A percentile compares a stretch with the other conserved stretches of the same genome.
These are phyloP conservation scores for Isaurus tuberculatus DNA, from an alignment of 92 coral and sea anemone species.

Conservation along the genomic window DNA sequence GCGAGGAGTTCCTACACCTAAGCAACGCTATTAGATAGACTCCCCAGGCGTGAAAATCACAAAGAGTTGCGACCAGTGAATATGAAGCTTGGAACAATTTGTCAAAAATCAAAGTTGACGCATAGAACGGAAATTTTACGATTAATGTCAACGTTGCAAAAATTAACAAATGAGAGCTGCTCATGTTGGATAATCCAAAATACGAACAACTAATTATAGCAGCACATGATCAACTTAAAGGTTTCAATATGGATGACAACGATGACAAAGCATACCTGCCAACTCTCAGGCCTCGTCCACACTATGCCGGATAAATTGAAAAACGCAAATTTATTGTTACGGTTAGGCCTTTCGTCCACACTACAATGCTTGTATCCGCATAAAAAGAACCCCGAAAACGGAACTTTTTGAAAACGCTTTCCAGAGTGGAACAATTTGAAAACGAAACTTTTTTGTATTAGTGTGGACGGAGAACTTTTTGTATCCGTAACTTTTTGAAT, in stretches of 20 bases:
- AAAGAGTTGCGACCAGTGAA: slow-evolving; percentile 46
- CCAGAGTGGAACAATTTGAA: too few species aligned
- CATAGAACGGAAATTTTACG: slow-evolving; percentile 8
- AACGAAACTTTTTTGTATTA: too few species aligned
- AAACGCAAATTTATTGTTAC: too few species aligned
- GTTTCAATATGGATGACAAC: slow-evolving; percentile 41
- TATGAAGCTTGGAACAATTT: slow-evolving; percentile 55
- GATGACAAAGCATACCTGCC: slow-evolving; percentile 35
- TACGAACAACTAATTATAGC: slow-evolving; percentile 16
- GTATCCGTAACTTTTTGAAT: too few species aligned
- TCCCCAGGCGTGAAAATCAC: slow-evolving; percentile 2
- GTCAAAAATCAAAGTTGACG: slow-evolving; percentile 30
- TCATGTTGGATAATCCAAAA: slow-evolving; percentile 43
- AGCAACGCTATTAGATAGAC: slow-evolving; percentile 1
- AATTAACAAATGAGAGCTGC: slow-evolving; percentile 44
- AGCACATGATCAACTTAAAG: slow-evolving; percentile 6
- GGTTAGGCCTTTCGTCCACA: too few species aligned
- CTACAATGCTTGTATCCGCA: too few species aligned
- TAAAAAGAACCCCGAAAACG: too few species aligned
- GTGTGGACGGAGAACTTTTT: too few species aligned
- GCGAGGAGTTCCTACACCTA: slow-evolving; percentile 62
- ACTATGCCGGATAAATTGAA: too few species aligned
- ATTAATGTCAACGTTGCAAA: slow-evolving; percentile 50
- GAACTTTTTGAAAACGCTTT: too few species aligned
- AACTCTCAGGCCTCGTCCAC: too few species aligned